Conservation (phyloP, 1,140 invertebrate genomes). For the Philopotamus ludificatus region DNA sequence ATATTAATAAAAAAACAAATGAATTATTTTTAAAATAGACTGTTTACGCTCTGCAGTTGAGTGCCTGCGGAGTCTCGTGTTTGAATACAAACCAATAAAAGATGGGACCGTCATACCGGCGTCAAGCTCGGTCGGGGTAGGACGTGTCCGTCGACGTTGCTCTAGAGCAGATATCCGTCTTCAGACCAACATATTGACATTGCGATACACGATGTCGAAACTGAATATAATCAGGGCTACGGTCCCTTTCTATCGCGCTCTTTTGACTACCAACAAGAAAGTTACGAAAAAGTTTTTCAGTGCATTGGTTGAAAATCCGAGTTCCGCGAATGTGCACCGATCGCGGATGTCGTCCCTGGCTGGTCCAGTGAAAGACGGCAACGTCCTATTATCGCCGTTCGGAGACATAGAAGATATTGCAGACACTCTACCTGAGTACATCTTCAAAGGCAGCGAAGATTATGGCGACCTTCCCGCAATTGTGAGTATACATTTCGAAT, state of each 20-base stretch:
- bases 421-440: constrained; percentile 54
- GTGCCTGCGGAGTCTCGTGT: too few relatives aligned
- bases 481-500: constrained; percentile 60
- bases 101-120: neutral
- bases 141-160: too few relatives aligned
- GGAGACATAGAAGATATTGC: constrained; percentile 54
- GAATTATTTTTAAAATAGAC: too few relatives aligned
- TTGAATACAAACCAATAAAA: neutral
- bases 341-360: constrained; percentile 45
- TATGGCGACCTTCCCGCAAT: constrained; percentile 57
- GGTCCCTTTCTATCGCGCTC: neutral
- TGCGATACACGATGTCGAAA: neutral
- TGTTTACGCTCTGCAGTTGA: too few relatives aligned
- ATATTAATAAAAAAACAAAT: too few relatives aligned
- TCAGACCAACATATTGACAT: too few relatives aligned
- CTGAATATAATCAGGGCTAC: constrained; percentile 6
- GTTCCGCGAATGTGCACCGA: neutral
- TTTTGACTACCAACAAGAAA: neutral
- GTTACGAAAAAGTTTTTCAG: constrained; percentile 7
- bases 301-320: neutral
- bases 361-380: constrained; percentile 46
- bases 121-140: neutral
- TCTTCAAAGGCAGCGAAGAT: constrained; percentile 55
- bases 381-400: constrained; percentile 52
- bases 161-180: too few relatives aligned